Percentiles rank a stretch among this genome's conserved stretches.
Evolutionary conservation across 92 coral and sea anemone species (phyloP).

Genomic region (Porites rus): DNA sequence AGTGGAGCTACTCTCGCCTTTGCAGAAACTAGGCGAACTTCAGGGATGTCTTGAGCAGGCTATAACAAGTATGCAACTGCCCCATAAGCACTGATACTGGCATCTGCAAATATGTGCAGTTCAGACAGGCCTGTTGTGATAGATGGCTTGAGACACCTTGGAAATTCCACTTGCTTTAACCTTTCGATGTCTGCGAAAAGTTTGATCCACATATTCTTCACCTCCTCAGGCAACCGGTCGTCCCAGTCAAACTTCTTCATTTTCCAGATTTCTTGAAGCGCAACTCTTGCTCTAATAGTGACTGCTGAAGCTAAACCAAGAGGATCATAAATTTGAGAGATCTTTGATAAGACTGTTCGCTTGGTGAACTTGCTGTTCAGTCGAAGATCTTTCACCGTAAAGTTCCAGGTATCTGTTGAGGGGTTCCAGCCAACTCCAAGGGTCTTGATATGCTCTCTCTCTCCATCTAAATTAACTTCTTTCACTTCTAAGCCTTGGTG

Average conservation of each 20-base stretch:
- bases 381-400: conserved; percentile 47
- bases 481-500: too few relatives aligned
- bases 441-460: conserved; percentile 8
- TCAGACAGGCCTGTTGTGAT: neutral
- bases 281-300: conserved; percentile 55
- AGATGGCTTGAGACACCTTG: conserved; percentile 4
- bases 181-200: conserved; percentile 49
- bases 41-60: conserved; percentile 39
- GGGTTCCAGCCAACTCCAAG: conserved; percentile 58
- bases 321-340: conserved; percentile 59
- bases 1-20: conserved; percentile 29
- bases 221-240: conserved; percentile 59
- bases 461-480: conserved; percentile 53
- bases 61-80: conserved; percentile 62
- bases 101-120: conserved; percentile 27
- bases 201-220: conserved; percentile 10
- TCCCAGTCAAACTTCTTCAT: conserved; percentile 64
- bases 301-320: conserved; percentile 62
- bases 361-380: conserved; percentile 21
- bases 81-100: conserved; percentile 55
- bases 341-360: conserved; percentile 56
- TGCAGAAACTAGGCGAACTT: conserved; percentile 42
- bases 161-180: conserved; percentile 21
- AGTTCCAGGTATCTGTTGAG: conserved; percentile 20
- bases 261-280: conserved; percentile 46